These are phyloP conservation scores for Drosophila rellima DNA, from an alignment of 2,888 invertebrate genomes.

Conservation along the genomic window DNA sequence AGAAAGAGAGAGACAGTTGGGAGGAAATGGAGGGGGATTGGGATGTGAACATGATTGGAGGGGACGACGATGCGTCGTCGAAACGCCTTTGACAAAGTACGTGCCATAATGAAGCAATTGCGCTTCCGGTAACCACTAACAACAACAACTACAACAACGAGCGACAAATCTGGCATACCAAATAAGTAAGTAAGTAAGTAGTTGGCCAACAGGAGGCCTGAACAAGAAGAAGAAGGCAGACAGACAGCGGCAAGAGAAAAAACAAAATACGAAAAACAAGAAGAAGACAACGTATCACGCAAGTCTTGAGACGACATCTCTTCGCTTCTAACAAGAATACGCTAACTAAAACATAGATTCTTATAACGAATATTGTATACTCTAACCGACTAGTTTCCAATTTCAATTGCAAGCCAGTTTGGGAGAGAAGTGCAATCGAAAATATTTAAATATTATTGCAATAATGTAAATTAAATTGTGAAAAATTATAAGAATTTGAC, in stretches of 20 bases:
- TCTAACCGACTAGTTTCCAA: not conserved
- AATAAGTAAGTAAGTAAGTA: constrained; percentile 60
- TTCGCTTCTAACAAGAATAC: constrained; percentile 28
- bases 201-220: constrained; percentile 27
- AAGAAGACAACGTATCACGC: constrained; percentile 38
- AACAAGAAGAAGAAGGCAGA: constrained; percentile 16
- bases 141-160: constrained; percentile 45
- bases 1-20: not conserved
- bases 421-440: not conserved
- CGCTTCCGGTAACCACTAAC: constrained; percentile 81
- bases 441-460: too few relatives aligned
- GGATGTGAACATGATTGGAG: constrained; percentile 1
- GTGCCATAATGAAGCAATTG: constrained; percentile 84
- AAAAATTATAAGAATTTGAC: too few relatives aligned
- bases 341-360: not conserved
- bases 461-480: too few relatives aligned
- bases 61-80: constrained; percentile 45
- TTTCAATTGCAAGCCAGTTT: not conserved
- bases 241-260: constrained; percentile 20
- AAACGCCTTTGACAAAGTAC: constrained; percentile 84
- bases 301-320: constrained; percentile 35
- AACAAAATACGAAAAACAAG: not conserved
- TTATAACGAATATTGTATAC: constrained; percentile 5
- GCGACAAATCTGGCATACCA: constrained; percentile 76
- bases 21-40: not conserved